phyloP scores from a whole-genome alignment of 2,888 invertebrate species.

The Drosophila seclusa region DNA sequence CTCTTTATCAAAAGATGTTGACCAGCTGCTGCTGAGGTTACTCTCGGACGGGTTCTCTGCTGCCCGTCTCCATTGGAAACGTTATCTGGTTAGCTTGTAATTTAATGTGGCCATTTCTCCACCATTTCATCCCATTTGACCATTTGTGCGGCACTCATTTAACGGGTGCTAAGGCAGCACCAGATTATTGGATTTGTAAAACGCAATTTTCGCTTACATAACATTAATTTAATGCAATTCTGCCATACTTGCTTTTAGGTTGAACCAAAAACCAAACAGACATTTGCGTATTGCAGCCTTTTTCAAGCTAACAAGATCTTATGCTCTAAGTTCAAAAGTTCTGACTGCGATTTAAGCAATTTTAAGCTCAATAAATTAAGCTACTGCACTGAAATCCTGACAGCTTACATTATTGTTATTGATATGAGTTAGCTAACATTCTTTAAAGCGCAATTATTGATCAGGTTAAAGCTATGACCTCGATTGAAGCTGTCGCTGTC shows the following conservation, averaged over 20 bases:
- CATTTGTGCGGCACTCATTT: conserved; percentile 48
- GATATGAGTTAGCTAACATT: not conserved
- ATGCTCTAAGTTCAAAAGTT: not conserved
- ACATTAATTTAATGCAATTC: conserved; percentile 75
- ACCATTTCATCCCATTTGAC: conserved; percentile 31
- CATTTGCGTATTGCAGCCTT: not conserved
- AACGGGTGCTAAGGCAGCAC: conserved; percentile 41
- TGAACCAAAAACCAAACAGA: conserved; percentile 26
- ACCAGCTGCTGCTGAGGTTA: not conserved
- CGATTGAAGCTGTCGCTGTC: not conserved
- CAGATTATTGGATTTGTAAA: conserved; percentile 67
- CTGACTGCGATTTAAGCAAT: no score
- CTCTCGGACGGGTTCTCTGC: not conserved
- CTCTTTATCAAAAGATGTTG: conserved; percentile 8
- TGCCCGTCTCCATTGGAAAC: conserved; percentile 35
- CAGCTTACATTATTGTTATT: not conserved
- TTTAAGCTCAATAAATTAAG: not conserved
- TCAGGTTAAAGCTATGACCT: not conserved
- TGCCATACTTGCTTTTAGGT: conserved; percentile 38
- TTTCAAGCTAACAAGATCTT: not conserved
- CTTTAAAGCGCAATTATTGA: not conserved
- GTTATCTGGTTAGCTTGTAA: conserved; percentile 62
- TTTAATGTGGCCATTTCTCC: conserved; percentile 62
- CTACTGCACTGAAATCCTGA: not conserved
- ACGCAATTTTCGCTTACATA: conserved; percentile 70